phyloP scores from a whole-genome alignment of 1,140 invertebrate species.

The Radopholus similis region DNA sequence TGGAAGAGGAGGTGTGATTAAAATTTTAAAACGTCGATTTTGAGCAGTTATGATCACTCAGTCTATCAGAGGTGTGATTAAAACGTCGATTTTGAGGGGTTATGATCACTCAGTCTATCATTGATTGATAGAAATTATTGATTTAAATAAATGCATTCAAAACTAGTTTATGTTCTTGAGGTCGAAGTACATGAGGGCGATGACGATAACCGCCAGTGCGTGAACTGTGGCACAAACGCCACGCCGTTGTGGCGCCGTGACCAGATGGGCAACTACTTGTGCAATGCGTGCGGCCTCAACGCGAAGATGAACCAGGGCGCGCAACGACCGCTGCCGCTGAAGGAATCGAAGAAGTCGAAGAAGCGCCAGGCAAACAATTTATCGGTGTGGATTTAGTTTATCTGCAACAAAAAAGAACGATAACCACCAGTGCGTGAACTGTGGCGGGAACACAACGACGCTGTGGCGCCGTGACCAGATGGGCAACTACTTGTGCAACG shows the following conservation, averaged over 20 bases:
- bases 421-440: conserved; percentile 42
- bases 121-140: no score
- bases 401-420: no score
- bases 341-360: conserved; percentile 70
- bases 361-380: conserved; percentile 63
- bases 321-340: conserved; percentile 74
- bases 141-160: no score
- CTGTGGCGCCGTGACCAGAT: conserved; percentile 39
- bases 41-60: no score
- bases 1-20: no score
- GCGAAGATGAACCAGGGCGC: conserved; percentile 76
- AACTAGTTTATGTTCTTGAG: no score
- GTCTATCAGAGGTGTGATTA: no score
- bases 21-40: no score
- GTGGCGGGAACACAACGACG: conserved; percentile 29
- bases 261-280: conserved; percentile 86
- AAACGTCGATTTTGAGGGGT: no score
- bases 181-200: no score
- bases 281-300: conserved; percentile 88
- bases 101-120: no score
- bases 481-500: conserved; percentile 43
- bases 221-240: conserved; percentile 90
- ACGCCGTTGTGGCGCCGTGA: conserved; percentile 94
- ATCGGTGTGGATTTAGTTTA: conserved; percentile 66
- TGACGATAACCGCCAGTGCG: conserved; percentile 85